A percentile compares a stretch with the other conserved stretches of the same genome.
Conservation (phyloP, 2,113 vertebrate species). For the Ptyas mucosa region DNA sequence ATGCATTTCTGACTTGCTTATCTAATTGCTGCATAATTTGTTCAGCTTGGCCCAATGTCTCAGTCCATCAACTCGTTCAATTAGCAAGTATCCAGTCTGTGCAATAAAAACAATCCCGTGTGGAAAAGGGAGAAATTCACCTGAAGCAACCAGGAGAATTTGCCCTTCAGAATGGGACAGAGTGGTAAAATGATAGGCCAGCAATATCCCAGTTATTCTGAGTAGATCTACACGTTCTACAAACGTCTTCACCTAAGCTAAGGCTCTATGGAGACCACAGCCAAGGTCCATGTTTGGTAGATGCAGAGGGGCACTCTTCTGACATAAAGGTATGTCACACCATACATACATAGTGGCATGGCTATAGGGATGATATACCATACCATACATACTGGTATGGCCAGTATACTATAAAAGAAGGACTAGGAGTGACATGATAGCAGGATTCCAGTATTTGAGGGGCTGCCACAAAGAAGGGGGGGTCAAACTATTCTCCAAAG, state of each 20-base stretch:
- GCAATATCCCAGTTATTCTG: background rate
- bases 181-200: background rate
- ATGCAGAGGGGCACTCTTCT: background rate
- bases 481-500: background rate
- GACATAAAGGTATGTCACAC: background rate
- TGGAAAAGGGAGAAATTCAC: accelerated
- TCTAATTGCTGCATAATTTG: conserved; percentile 45
- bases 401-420: background rate
- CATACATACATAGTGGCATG: background rate
- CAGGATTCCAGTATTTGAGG: background rate
- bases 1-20: conserved; percentile 41
- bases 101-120: background rate
- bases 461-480: background rate
- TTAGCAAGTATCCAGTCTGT: accelerated
- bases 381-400: background rate
- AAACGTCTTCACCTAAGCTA: background rate
- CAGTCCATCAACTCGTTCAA: conserved; percentile 18
- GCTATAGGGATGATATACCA: too few relatives aligned
- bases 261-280: background rate
- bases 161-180: background rate
- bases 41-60: conserved; percentile 47
- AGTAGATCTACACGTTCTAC: background rate
- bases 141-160: accelerated
- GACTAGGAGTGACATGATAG: background rate
- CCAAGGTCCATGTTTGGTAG: background rate